Base-by-base conservation (phyloP, 2,113 vertebrate species). In the Alaudala cheleensis region DNA sequence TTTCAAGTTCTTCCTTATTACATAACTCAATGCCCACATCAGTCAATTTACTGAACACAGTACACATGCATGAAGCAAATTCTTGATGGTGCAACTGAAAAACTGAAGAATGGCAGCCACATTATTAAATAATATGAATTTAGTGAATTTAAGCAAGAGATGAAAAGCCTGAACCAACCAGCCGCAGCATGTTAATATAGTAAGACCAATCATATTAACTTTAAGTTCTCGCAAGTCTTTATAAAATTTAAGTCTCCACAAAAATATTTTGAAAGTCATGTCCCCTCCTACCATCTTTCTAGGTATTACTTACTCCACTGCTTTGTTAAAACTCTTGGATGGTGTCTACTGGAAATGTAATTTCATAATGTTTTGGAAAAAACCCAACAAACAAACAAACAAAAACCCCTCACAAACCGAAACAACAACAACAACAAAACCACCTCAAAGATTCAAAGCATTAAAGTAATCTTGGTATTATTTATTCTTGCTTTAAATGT, bases 1-100 rank as follows among this genome's bases (percentile, higher is more conserved):
- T 83, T 76, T 79, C 61, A 96, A 71, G 50, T 60, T 94, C 96
- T 92, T 95, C 40, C 69, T 81, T 93, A 95, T 96, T 93, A 96
- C 8, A 5, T 91, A 95, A 95, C 62, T 85, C 74, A 49, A 81
- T 96, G 74, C 42, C 82, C 29, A 86, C 65, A 94, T 50, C 39
- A 67, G 77, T 40, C 81, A 67, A 81, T 86, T 91, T 57, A 95
- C 23, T 83, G 81, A 84, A 93, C 88, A 84, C 40, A 89, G 53
- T 34, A 76, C 45, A 93, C 31, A 81, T 5, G 86, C 47, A 64
- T 28, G 49, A 93, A 94, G 86, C 69, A 95, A 94, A 85, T 74
- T 51, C 94, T 92, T 96, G 76, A 64, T 86, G 88, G 29, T 61
- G 14, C 47, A 87, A 85, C 13, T 82, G 40, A 95, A 54, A 28